Conservation (phyloP, 2,797 vertebrate species). For the Tympanoctomys barrerae region DNA sequence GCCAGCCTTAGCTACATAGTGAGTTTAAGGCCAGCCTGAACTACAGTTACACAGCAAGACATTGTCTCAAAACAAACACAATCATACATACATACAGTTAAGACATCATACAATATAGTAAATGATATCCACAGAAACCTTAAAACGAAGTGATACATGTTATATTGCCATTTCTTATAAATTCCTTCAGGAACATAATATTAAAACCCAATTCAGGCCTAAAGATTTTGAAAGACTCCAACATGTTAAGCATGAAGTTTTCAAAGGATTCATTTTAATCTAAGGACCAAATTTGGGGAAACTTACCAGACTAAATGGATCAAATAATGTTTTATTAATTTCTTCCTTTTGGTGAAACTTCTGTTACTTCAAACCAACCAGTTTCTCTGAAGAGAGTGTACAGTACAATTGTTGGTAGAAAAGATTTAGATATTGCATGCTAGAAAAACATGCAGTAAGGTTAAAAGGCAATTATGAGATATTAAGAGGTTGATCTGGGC, state of each 20-base stretch:
- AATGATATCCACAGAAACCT: slow-evolving; percentile 27
- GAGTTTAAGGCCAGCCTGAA: neutral
- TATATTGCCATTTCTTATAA: slow-evolving; percentile 6
- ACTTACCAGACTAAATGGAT: slow-evolving; percentile 16
- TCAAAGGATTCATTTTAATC: slow-evolving; percentile 42
- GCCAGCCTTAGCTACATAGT: neutral
- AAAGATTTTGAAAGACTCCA: slow-evolving; percentile 35
- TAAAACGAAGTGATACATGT: slow-evolving; percentile 44
- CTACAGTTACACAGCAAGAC: neutral
- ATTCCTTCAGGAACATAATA: neutral
- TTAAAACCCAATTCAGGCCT: slow-evolving; percentile 45
- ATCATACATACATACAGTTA: neutral
- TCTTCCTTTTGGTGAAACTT: slow-evolving; percentile 19
- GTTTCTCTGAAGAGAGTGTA: neutral
- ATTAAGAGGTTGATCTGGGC: neutral
- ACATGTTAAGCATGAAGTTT: neutral
- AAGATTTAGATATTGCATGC: neutral
- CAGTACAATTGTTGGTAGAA: neutral
- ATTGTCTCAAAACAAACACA: neutral
- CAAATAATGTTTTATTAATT: slow-evolving; percentile 37
- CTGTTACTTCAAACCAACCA: neutral
- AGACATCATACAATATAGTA: slow-evolving; percentile 1
- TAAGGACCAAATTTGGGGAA: slow-evolving; percentile 18
- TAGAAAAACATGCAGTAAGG: slow-evolving; percentile 25
- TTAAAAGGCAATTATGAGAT: neutral